phyloP scores from a whole-genome alignment of 2,797 vertebrate species.

The Pseudotriccus pelzelni region DNA sequence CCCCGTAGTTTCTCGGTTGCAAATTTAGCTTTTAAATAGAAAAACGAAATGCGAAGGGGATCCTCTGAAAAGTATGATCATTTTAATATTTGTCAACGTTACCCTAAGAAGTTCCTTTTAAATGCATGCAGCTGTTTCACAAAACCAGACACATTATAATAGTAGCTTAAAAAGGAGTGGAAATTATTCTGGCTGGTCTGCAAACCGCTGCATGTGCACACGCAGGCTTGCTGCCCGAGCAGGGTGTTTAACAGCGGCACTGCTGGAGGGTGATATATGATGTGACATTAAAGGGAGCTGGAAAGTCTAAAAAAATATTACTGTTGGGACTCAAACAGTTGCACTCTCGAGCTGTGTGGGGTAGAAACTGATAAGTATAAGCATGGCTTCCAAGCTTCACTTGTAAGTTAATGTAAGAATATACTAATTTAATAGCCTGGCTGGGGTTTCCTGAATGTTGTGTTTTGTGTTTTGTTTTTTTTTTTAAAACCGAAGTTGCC shows the following conservation, averaged over 20 bases:
- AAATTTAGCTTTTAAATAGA: neutral
- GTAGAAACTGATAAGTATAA: neutral
- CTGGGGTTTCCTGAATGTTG: neutral
- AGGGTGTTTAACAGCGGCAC: neutral
- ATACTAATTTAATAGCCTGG: neutral
- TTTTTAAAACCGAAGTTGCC: neutral
- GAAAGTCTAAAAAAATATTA: neutral
- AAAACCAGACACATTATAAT: slow-evolving; percentile 33
- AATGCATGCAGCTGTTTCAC: neutral
- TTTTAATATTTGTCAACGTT: neutral
- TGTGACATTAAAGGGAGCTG: neutral
- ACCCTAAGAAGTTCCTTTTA: neutral
- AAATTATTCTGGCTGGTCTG: slow-evolving; percentile 61
- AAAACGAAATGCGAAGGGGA: neutral
- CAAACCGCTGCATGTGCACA: neutral
- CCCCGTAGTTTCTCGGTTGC: neutral
- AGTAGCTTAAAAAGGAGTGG: slow-evolving; percentile 76
- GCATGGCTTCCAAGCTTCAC: neutral
- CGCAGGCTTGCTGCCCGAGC: neutral
- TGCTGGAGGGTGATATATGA: neutral
- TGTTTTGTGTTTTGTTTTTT: neutral
- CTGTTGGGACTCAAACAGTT: neutral
- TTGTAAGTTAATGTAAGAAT: neutral
- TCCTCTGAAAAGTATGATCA: neutral
- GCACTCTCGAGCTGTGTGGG: neutral